Evolutionary conservation across 2,113 vertebrate species (phyloP).

Genomic region (Ceyx cyanopectus): DNA sequence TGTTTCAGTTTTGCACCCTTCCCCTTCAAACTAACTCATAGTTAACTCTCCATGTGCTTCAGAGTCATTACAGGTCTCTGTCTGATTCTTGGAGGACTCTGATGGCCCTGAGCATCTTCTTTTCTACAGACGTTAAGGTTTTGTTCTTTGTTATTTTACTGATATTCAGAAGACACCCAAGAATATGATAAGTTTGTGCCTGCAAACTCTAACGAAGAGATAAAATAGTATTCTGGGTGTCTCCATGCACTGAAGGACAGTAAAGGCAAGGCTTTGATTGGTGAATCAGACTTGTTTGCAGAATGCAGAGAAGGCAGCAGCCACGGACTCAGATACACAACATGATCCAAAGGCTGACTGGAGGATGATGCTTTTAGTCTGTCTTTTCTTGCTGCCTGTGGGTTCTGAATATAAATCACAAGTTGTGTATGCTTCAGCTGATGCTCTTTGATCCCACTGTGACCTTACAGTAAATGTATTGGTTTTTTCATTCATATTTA

Average conservation of each 20-base stretch:
- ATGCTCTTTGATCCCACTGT: slow-evolving; percentile 49
- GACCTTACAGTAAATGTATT: slow-evolving; percentile 70
- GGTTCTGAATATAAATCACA: slow-evolving; percentile 58
- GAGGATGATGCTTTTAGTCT: slow-evolving; percentile 35
- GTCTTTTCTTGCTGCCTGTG: slow-evolving; percentile 40
- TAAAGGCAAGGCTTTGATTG: background rate
- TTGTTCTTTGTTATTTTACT: background rate
- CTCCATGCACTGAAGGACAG: background rate
- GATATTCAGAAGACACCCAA: background rate
- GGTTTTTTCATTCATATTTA: slow-evolving; percentile 77
- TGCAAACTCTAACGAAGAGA: background rate
- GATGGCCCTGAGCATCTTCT: background rate
- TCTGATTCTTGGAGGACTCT: background rate
- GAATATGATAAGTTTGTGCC: background rate
- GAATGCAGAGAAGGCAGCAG: background rate
- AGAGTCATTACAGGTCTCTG: background rate
- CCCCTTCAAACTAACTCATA: background rate
- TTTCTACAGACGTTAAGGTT: background rate
- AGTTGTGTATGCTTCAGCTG: slow-evolving; percentile 19
- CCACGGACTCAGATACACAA: slow-evolving; percentile 21
- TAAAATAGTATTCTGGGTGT: background rate
- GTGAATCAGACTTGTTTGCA: background rate
- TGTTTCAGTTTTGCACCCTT: background rate
- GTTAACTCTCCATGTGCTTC: background rate
- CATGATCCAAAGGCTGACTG: slow-evolving; percentile 43